Conservation (phyloP, 1,140 invertebrate genomes). For the Pogonognathellus flavescens region DNA sequence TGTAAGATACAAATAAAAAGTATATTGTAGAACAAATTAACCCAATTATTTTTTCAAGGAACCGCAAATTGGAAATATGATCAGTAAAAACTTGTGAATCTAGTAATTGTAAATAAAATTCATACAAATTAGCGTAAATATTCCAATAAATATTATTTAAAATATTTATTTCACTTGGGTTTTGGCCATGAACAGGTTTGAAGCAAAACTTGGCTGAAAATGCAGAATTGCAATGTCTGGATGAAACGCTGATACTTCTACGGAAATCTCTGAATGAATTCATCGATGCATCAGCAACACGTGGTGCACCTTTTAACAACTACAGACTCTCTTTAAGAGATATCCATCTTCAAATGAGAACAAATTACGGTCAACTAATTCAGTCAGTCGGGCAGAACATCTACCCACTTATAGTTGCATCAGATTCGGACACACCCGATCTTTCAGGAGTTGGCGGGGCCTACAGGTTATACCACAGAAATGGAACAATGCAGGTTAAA, state of each 20-base stretch:
- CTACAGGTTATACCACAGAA: slow-evolving; percentile 14
- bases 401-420: slow-evolving; percentile 42
- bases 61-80: no score
- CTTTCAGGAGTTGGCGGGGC: slow-evolving; percentile 27
- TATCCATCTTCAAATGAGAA: slow-evolving; percentile 26
- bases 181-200: no score
- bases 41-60: no score
- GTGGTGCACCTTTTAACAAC: slow-evolving; percentile 9
- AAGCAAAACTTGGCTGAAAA: slow-evolving; percentile 21
- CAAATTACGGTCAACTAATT: slow-evolving; percentile 20
- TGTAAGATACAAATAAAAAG: no score
- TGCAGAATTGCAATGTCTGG: neutral
- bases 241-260: slow-evolving; percentile 7
- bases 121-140: no score
- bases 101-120: no score
- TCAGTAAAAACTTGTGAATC: no score
- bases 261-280: neutral
- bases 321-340: slow-evolving; percentile 9
- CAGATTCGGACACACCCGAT: slow-evolving; percentile 35
- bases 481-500: slow-evolving; percentile 48
- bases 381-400: slow-evolving; percentile 21
- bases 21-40: no score
- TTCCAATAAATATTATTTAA: no score
- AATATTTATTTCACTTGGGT: no score
- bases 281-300: neutral